phyloP scores from a whole-genome alignment of 2,113 vertebrate genomes.

The Polypterus bichir region DNA sequence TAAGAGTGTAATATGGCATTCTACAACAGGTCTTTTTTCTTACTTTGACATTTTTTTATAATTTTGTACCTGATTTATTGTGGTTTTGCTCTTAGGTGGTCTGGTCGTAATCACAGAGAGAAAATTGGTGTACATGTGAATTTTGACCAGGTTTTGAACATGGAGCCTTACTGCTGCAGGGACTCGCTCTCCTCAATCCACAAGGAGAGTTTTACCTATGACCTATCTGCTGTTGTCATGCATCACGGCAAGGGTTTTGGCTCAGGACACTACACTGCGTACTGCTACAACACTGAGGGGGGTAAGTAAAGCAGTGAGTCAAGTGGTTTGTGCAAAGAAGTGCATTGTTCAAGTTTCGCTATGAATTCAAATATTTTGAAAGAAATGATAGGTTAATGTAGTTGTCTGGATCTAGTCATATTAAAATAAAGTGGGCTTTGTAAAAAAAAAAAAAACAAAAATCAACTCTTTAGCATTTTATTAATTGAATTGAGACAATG shows the following conservation, averaged over 20 bases:
- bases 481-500: no score
- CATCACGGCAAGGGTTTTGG: slow-evolving; percentile 97
- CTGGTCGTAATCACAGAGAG: slow-evolving; percentile 96
- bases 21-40: no score
- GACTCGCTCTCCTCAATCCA: slow-evolving; percentile 72
- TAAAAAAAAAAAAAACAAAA: no score
- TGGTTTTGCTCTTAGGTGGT: slow-evolving; percentile 61
- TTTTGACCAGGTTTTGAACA: slow-evolving; percentile 96
- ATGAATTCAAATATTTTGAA: no score
- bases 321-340: not conserved
- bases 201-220: slow-evolving; percentile 81
- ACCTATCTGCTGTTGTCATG: slow-evolving; percentile 97
- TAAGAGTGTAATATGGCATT: no score
- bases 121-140: slow-evolving; percentile 97
- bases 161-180: slow-evolving; percentile 93
- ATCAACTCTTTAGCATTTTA: no score
- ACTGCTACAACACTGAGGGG: slow-evolving; percentile 99
- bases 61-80: no score
- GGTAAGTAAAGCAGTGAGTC: slow-evolving; percentile 57
- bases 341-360: no score
- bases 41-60: no score
- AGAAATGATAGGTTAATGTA: no score
- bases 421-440: no score
- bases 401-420: no score
- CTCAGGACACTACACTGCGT: slow-evolving; percentile 98